Evolutionary conservation across 2,888 invertebrate genomes (phyloP), one percentile per base, ranked within the genome.

Genomic region (Orthosia gracilis): DNA sequence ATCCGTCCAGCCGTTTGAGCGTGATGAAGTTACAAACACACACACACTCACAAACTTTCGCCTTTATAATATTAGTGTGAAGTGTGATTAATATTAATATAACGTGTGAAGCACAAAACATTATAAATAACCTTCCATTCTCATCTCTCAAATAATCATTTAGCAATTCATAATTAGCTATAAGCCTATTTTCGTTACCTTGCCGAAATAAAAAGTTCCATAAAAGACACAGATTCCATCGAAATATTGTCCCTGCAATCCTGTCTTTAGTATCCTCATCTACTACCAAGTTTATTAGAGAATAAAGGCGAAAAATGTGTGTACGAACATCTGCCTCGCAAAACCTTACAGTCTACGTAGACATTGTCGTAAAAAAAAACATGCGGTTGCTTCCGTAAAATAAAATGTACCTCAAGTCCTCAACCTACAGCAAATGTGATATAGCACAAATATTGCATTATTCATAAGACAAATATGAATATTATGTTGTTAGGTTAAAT

Each of bases 291-390:
- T 81, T 76, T 76, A 73, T 57, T 67, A 70, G 54, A 66, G 55
- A 67, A 82, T 78, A 76, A 86, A 82, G 23, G 50, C 59, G 61
- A 82, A 77, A 80, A 73, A 78, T 74, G 71, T 71, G 67, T 75
- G 66, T 77, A 52, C 63, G 47, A 64, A 84, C 67, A 84, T 82
- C 61, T 58, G 69, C 64, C 66, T 59, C 58, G 55, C 21, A 71
- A 76, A 76, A 58, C 58, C 47, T 76, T 71, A 73, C 79, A 84
- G 84, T 82, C 57, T 66, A 61, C 65, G 68, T 57, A 80, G 74
- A 73, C 67, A 63, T 78, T 65, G 69, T 80, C 78, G 72, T 86
- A 84, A 86, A 85, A 76, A n/a, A 71, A 76, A 78, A 78, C 76
- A 77, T 83, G 72, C 65, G 71, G 40, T 54, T 50, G 66, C 63